A percentile compares a stretch with the other conserved stretches of the same genome.
These are phyloP conservation scores for Homarus gammarus DNA, from an alignment of 2,888 invertebrate species.

Conservation along the genomic window DNA sequence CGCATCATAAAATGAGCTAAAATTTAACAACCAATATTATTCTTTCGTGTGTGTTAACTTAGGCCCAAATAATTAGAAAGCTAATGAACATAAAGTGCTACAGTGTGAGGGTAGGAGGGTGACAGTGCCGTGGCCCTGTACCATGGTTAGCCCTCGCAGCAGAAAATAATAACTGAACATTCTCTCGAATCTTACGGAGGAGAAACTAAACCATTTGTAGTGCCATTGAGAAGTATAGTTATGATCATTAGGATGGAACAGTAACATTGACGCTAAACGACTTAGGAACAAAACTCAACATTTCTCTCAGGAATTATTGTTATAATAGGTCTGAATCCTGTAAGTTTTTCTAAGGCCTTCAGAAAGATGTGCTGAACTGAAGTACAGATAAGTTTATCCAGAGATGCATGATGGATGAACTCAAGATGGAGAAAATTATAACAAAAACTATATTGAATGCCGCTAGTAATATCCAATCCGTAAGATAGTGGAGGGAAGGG, in stretches of 20 bases:
- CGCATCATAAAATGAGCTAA: neutral
- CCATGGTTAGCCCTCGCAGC: no score
- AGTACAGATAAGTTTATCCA: neutral
- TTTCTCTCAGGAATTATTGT: neutral
- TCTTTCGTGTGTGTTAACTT: neutral
- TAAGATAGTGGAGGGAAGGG: constrained; percentile 17
- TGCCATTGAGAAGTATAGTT: neutral
- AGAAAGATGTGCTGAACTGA: neutral
- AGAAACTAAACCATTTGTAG: constrained; percentile 3
- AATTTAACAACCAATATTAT: neutral
- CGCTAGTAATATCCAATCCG: constrained; percentile 16
- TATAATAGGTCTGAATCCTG: neutral
- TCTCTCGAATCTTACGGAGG: neutral
- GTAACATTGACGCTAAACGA: neutral
- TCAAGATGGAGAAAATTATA: constrained; percentile 11
- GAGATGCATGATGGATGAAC: neutral
- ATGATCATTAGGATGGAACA: neutral
- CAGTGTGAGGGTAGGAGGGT: neutral
- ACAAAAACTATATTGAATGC: neutral
- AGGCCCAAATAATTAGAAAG: neutral
- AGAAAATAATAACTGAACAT: neutral
- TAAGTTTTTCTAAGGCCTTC: neutral
- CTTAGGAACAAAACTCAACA: neutral
- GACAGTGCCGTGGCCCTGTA: neutral
- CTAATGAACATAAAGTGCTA: neutral